phyloP scores from a whole-genome alignment of 2,113 vertebrate species.

The Hemichromis elongatus region DNA sequence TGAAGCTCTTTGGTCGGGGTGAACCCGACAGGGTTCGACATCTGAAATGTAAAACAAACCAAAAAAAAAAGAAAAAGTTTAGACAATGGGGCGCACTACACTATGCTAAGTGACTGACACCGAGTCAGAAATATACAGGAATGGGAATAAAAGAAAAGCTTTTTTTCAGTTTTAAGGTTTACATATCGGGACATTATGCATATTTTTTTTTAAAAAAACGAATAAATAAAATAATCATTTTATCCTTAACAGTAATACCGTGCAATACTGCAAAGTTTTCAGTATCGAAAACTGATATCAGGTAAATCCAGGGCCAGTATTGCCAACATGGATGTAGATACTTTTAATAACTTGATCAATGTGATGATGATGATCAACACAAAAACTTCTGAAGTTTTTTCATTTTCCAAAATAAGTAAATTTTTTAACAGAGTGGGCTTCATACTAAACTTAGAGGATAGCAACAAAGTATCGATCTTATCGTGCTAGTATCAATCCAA shows the following conservation, averaged over 20 bases:
- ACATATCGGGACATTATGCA: not conserved
- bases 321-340: not conserved
- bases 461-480: not conserved
- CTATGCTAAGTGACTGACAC: not conserved
- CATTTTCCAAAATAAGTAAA: not conserved
- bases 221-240: not conserved
- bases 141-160: not conserved
- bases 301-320: not conserved
- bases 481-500: not conserved
- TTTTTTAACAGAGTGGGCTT: not conserved
- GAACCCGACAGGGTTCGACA: constrained; percentile 98
- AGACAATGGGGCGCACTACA: not conserved
- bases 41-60: constrained; percentile 69
- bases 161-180: not conserved
- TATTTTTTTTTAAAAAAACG: not conserved
- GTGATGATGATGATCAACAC: no score
- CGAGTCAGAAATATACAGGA: not conserved
- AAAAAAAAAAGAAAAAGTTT: not conserved
- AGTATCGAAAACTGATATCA: not conserved
- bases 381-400: no score
- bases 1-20: constrained; percentile 98
- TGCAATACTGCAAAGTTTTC: not conserved
- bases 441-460: not conserved
- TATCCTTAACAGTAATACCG: not conserved
- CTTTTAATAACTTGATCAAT: not conserved